These are phyloP conservation scores for Carassius gibelio DNA, from an alignment of 2,113 vertebrate species.

Conservation along the genomic window DNA sequence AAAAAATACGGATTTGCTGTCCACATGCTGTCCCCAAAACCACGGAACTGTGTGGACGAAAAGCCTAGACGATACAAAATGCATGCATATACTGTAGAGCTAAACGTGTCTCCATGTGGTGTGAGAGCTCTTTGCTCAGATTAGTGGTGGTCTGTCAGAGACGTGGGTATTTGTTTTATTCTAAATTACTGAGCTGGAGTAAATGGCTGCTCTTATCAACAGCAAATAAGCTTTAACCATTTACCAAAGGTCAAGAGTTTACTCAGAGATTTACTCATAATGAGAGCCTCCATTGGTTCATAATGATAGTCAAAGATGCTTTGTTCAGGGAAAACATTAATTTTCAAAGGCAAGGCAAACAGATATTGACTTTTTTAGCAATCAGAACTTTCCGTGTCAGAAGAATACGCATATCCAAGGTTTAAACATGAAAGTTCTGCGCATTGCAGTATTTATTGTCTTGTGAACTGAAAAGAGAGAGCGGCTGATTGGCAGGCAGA, in stretches of 20 bases:
- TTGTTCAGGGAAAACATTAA: neutral
- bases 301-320: neutral
- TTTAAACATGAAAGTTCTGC: neutral
- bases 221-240: slow-evolving; percentile 20
- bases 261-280: slow-evolving; percentile 8
- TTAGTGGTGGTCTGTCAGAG: slow-evolving; percentile 22
- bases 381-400: slow-evolving; percentile 17
- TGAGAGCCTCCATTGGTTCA: neutral
- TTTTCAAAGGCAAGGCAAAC: slow-evolving; percentile 6
- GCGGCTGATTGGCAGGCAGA: neutral
- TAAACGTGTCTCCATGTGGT: too few relatives aligned
- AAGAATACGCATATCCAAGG: neutral
- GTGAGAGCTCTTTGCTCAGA: slow-evolving; percentile 11
- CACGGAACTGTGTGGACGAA: too few relatives aligned
- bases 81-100: too few relatives aligned
- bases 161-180: slow-evolving; percentile 39
- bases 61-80: too few relatives aligned
- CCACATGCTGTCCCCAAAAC: too few relatives aligned
- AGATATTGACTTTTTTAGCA: neutral
- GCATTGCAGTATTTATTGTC: neutral
- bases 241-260: slow-evolving; percentile 7
- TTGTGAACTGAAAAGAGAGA: neutral
- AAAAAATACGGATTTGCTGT: too few relatives aligned
- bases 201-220: slow-evolving; percentile 35
- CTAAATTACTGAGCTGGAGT: slow-evolving; percentile 15